A percentile compares a stretch with the other conserved stretches of the same genome.
These are phyloP conservation scores for Parotia lawesii DNA, from an alignment of 2,113 vertebrate genomes.

Conservation along the genomic window DNA sequence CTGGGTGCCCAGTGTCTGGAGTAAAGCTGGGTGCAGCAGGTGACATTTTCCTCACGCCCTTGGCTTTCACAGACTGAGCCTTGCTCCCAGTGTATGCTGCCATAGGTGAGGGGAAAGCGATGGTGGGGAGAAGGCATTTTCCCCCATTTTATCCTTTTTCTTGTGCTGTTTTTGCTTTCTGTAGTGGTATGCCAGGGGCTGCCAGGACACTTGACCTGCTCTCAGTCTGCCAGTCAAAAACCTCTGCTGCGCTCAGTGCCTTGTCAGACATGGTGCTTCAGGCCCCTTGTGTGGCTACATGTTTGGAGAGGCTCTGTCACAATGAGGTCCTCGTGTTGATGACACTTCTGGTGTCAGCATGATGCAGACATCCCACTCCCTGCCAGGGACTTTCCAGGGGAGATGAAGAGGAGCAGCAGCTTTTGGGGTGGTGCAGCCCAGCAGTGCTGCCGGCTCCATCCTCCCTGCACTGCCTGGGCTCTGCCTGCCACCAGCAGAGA, in stretches of 20 bases:
- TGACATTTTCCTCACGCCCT: neutral
- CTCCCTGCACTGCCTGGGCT: neutral
- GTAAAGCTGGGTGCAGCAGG: neutral
- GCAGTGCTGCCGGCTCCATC: neutral
- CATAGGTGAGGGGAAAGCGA: rapidly evolving
- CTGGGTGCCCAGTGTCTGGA: neutral
- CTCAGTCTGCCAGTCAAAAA: neutral
- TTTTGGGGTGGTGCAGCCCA: neutral
- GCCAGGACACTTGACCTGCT: neutral
- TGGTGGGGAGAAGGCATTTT: rapidly evolving
- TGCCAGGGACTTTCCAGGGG: neutral
- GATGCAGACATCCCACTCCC: neutral
- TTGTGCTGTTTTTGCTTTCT: neutral
- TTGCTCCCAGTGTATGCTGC: rapidly evolving
- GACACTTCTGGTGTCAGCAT: neutral
- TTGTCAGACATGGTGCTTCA: neutral
- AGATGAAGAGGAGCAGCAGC: neutral
- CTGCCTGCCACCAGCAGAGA: neutral
- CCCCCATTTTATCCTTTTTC: neutral
- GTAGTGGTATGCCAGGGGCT: neutral
- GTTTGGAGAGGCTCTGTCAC: neutral
- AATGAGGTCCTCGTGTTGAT: neutral
- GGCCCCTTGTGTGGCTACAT: rapidly evolving
- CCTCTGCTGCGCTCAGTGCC: neutral
- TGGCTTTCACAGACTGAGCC: rapidly evolving